Base-by-base conservation (phyloP, 2,888 invertebrate genomes). In the Morpho deidamia region DNA sequence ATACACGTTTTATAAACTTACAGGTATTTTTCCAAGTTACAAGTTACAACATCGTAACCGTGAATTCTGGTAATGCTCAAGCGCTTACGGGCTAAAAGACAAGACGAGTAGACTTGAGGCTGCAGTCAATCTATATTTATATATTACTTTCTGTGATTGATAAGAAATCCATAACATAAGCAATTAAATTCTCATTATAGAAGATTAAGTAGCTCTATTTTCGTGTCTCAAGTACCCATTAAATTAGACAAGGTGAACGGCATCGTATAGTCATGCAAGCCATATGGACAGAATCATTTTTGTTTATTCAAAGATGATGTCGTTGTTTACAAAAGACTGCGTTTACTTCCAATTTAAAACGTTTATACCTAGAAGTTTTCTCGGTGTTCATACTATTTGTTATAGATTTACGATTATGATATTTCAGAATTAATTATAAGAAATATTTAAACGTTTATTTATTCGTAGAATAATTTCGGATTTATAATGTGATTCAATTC, bases 401-500 rank as follows among this genome's bases (percentile, higher is more conserved):
- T 23, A 23, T 5, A 23, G 23, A 3, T 23, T 23, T 23, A 5
- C 23, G 23, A 23, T 23, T 23, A 23, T 23, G 23, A 23, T 2
- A 2, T 23, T 23, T 23, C 23, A 23, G 23, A 23, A 23, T 23
- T 23, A 68, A 70, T n/a, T n/a, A n/a, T n/a, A n/a, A n/a, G n/a
- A n/a, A n/a, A n/a, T n/a, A n/a, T n/a, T n/a, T n/a, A n/a, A n/a
- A n/a, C n/a, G n/a, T n/a, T n/a, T n/a, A n/a, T n/a, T n/a, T n/a
- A n/a, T n/a, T n/a, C n/a, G n/a, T n/a, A n/a, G n/a, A n/a, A n/a
- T 66, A 65, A 66, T 46, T 54, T 45, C 37, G 55, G 55, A 56
- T 49, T 53, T 56, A 48, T 52, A 53, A 50, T 58, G 55, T 61
- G 59, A 64, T 66, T 61, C 68, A 70, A 74, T 74, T 66, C 64